A percentile compares a stretch with the other conserved stretches of the same genome.
phyloP scores from a whole-genome alignment of 2,113 vertebrate species.

The Datnioides undecimradiatus region DNA sequence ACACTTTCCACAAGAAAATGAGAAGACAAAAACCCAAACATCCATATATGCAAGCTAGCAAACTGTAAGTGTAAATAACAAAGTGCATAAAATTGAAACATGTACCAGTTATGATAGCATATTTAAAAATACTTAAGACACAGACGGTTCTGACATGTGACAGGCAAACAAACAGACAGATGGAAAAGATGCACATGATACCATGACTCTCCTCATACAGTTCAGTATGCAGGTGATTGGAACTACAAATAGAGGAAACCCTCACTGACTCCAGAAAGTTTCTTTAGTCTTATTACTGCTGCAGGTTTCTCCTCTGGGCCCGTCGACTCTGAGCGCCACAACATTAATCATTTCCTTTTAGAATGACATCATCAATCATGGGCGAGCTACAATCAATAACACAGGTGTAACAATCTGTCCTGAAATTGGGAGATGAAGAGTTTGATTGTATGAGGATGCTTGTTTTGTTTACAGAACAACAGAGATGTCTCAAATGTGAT shows the following conservation, averaged over 20 bases:
- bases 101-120: too few species aligned
- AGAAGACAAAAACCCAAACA: too few species aligned
- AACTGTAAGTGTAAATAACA: too few species aligned
- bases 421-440: background rate
- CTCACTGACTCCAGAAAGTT: background rate
- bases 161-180: background rate
- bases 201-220: too few species aligned
- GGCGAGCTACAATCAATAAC: background rate
- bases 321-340: background rate
- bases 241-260: background rate
- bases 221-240: too few species aligned
- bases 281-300: background rate
- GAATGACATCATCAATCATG: slow-evolving; percentile 7
- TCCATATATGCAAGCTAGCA: too few species aligned
- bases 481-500: too few species aligned
- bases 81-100: too few species aligned
- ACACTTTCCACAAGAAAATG: too few species aligned
- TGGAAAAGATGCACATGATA: too few species aligned
- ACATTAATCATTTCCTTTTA: background rate
- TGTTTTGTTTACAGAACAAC: too few species aligned
- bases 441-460: background rate
- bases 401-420: background rate
- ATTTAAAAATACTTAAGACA: too few species aligned
- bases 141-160: background rate
- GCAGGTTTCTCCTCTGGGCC: background rate